Conservation (phyloP, 1,140 invertebrate species). For the Muscidifurax raptorellus region DNA sequence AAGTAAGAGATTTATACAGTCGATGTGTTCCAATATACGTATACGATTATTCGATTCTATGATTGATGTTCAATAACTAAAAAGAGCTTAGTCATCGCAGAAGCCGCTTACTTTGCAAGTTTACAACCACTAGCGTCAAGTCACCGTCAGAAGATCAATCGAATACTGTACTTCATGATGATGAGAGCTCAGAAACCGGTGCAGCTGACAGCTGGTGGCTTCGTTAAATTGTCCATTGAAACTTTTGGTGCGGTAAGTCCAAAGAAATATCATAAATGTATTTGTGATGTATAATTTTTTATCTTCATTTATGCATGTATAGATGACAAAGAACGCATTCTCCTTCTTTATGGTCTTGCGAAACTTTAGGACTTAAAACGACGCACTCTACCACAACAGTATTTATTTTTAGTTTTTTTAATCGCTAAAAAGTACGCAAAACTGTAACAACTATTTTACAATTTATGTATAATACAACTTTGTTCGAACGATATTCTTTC, state of each 20-base stretch:
- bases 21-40: too few relatives aligned
- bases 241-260: conserved; percentile 9
- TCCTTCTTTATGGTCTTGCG: background rate
- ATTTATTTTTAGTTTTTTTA: background rate
- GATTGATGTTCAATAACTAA: too few relatives aligned
- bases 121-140: background rate
- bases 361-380: background rate
- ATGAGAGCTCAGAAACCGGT: conserved; percentile 17
- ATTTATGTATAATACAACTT: too few relatives aligned
- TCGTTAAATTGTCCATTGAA: conserved; percentile 25
- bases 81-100: conserved; percentile 3
- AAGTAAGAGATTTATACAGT: too few relatives aligned
- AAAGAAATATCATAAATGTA: background rate
- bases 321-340: conserved; percentile 10
- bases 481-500: too few relatives aligned
- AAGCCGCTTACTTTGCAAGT: conserved; percentile 27
- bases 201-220: conserved; percentile 24
- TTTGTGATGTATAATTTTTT: too few relatives aligned
- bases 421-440: too few relatives aligned
- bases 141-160: background rate
- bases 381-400: too few relatives aligned
- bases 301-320: background rate
- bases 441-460: too few relatives aligned
- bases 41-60: background rate
- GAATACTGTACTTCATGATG: conserved; percentile 19